Percentiles rank a stretch among this genome's conserved stretches.
Evolutionary conservation across 1,140 invertebrate genomes (phyloP).

Genomic region (Saccostrea cuccullata): DNA sequence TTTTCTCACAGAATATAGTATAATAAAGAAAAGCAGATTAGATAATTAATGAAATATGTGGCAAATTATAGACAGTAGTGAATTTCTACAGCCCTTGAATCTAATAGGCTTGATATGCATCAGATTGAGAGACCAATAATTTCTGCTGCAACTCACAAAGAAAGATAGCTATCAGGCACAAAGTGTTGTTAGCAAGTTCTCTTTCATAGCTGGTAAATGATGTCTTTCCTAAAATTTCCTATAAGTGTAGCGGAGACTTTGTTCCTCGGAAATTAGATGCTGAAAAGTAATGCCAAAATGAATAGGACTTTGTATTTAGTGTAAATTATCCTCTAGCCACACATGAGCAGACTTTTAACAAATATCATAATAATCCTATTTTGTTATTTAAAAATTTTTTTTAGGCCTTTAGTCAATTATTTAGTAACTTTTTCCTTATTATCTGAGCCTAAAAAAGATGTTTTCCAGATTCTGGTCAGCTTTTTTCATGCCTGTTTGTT

Average conservation of each 20-base stretch:
- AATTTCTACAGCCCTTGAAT: constrained; percentile 37
- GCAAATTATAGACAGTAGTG: constrained; percentile 31
- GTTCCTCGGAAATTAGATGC: neutral
- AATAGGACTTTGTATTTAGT: neutral
- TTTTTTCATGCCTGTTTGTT: constrained; percentile 4
- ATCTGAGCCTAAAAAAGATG: neutral
- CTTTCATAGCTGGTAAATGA: constrained; percentile 28
- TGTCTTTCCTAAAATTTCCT: constrained; percentile 8
- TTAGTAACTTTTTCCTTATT: neutral
- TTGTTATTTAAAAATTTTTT: neutral
- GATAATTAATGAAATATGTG: constrained; percentile 38
- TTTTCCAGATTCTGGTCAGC: neutral
- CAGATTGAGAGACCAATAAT: neutral
- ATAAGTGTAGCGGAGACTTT: constrained; percentile 4
- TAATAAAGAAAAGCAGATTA: constrained; percentile 19
- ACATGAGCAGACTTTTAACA: neutral
- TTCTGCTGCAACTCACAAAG: constrained; percentile 27
- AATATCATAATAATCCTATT: neutral
- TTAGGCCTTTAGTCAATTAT: neutral
- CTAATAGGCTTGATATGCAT: constrained; percentile 31
- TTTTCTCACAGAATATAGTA: neutral
- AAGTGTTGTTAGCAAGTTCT: constrained; percentile 32
- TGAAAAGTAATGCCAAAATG: constrained; percentile 13
- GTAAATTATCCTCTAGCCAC: neutral
- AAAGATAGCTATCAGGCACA: constrained; percentile 1